These are phyloP conservation scores for Chaetogeoica ovagalla DNA, from an alignment of 2,888 invertebrate genomes.

Conservation along the genomic window DNA sequence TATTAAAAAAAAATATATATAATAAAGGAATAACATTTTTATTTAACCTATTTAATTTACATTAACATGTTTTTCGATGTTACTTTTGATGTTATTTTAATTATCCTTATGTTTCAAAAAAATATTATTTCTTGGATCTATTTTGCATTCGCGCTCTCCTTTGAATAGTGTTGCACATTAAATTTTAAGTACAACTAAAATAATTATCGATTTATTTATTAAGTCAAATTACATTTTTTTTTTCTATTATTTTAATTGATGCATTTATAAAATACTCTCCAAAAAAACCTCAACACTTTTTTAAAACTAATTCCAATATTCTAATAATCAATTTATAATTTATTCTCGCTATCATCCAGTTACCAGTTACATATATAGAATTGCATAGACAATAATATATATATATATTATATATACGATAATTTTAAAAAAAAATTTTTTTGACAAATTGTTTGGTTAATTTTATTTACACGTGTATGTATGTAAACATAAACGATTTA, in stretches of 20 bases:
- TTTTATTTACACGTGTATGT: background rate
- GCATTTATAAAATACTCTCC: too few relatives aligned
- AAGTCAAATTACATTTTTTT: background rate
- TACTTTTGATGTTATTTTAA: background rate
- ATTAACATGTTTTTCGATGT: constrained; percentile 31
- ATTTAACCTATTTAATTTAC: constrained; percentile 8
- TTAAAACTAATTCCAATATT: too few relatives aligned
- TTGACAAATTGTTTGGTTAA: constrained; percentile 35
- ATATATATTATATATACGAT: background rate
- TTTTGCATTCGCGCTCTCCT: background rate
- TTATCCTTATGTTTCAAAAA: constrained; percentile 20
- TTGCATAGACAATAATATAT: constrained; percentile 32
- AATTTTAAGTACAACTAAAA: background rate
- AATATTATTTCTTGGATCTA: constrained; percentile 20
- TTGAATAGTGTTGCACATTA: background rate
- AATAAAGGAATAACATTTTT: background rate
- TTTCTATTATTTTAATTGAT: too few relatives aligned
- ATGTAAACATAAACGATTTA: too few relatives aligned
- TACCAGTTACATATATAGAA: constrained; percentile 25
- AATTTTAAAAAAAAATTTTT: constrained; percentile 1
- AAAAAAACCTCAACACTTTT: too few relatives aligned
- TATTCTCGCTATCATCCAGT: constrained; percentile 5
- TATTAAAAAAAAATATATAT: constrained; percentile 3
- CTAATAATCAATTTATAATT: too few relatives aligned
- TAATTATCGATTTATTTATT: constrained; percentile 9